Conservation (phyloP, 2,113 vertebrate species). For the Ophthalmolycus amberensis region DNA sequence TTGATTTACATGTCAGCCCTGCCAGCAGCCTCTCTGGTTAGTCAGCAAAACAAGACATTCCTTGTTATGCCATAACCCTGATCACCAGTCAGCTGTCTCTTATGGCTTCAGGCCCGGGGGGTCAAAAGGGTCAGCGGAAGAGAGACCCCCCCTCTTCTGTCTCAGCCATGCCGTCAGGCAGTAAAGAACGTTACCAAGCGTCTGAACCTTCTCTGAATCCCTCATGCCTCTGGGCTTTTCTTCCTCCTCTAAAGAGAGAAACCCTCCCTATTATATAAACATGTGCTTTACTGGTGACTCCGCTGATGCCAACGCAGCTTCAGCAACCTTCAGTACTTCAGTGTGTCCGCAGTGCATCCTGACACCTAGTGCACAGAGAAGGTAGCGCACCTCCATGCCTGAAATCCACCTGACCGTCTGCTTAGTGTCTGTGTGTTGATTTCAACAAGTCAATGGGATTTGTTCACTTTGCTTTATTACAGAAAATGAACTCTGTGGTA, state of each 20-base stretch:
- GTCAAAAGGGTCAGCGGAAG: neutral
- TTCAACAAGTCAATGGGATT: neutral
- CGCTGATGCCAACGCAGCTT: slow-evolving; percentile 32
- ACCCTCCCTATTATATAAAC: slow-evolving; percentile 56
- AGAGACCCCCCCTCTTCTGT: neutral
- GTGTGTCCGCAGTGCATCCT: slow-evolving; percentile 13
- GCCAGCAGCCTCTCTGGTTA: neutral
- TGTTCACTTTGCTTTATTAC: no score
- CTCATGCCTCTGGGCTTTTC: slow-evolving; percentile 1
- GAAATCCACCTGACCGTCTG: neutral
- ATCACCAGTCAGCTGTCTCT: slow-evolving; percentile 55
- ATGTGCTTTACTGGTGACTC: slow-evolving; percentile 35
- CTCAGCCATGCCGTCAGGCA: neutral
- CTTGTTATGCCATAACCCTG: slow-evolving; percentile 53
- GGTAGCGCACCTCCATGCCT: neutral
- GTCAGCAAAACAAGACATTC: slow-evolving; percentile 38
- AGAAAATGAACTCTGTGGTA: no score
- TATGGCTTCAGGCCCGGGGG: slow-evolving; percentile 16
- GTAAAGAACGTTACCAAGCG: neutral
- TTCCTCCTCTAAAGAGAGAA: slow-evolving; percentile 19
- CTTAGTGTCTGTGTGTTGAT: neutral
- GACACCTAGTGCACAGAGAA: slow-evolving; percentile 59
- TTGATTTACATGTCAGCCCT: neutral
- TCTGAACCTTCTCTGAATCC: slow-evolving; percentile 22
- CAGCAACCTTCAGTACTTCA: slow-evolving; percentile 27